phyloP scores from a whole-genome alignment of 64 coral and sea anemone genomes.

The Astreopora myriophthalma region DNA sequence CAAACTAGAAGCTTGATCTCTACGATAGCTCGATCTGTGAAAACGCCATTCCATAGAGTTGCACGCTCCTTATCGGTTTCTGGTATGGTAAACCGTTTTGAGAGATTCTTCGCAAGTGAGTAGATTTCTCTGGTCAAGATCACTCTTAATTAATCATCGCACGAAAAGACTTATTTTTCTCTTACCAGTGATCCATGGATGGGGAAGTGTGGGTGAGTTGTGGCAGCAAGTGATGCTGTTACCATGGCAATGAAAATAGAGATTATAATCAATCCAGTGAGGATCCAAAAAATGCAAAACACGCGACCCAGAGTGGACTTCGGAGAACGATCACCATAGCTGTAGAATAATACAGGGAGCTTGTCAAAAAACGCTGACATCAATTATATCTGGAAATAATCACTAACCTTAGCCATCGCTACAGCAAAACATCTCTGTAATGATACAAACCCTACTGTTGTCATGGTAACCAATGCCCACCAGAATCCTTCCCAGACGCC shows the following conservation, averaged over 20 bases:
- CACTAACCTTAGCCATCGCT: too few species aligned
- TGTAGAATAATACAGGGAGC: neutral
- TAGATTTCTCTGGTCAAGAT: too few species aligned
- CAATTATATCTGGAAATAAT: neutral
- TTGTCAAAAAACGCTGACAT: neutral
- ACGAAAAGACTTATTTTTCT: neutral
- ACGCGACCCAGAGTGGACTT: constrained; percentile 89
- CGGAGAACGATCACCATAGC: constrained; percentile 89
- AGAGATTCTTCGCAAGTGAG: too few species aligned
- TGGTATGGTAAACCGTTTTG: too few species aligned
- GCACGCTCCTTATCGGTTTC: too few species aligned
- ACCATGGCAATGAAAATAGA: constrained; percentile 94
- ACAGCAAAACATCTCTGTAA: neutral
- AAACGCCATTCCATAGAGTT: too few species aligned
- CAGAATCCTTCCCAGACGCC: constrained; percentile 96
- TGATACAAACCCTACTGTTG: constrained; percentile 82
- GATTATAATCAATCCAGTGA: constrained; percentile 84
- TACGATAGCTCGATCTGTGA: too few species aligned
- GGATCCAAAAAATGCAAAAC: constrained; percentile 91
- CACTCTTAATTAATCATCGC: neutral
- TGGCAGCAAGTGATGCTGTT: constrained; percentile 84
- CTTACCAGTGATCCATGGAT: constrained; percentile 86
- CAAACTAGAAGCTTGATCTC: too few species aligned
- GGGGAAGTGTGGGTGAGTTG: constrained; percentile 85
- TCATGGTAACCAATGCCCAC: constrained; percentile 97